Evolutionary conservation across 2,888 invertebrate species (phyloP).

Genomic region (Polietes domitor): DNA sequence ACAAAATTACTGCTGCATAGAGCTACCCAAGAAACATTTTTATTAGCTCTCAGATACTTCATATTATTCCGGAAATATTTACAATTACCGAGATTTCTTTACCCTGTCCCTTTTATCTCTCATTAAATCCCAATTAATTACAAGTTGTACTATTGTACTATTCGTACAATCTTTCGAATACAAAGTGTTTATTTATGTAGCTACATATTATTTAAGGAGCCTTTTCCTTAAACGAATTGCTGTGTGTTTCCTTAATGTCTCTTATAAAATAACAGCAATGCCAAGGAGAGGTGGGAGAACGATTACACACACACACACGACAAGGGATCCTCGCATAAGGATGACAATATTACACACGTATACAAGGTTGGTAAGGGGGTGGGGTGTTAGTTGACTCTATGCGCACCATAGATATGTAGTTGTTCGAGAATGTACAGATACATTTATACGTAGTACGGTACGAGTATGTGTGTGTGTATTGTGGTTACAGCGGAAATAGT

Average conservation of each 20-base stretch:
- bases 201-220: constrained; percentile 33
- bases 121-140: constrained; percentile 17
- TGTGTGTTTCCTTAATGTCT: constrained; percentile 40
- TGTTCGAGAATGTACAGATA: not conserved
- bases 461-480: constrained; percentile 40
- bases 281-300: constrained; percentile 33
- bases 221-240: constrained; percentile 30
- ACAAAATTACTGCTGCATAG: no score
- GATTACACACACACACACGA: not conserved
- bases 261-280: constrained; percentile 53
- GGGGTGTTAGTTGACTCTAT: no score
- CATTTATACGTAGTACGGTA: not conserved
- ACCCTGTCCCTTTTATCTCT: not conserved
- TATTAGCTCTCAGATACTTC: no score
- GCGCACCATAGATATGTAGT: no score
- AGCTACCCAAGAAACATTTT: no score
- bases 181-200: constrained; percentile 1
- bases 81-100: not conserved
- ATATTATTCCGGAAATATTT: not conserved
- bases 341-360: not conserved
- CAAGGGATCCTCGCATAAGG: not conserved
- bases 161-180: not conserved
- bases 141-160: not conserved
- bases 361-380: no score
- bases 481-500: constrained; percentile 78